These are phyloP conservation scores for Chondrosia reniformis DNA, from an alignment of 37 sponge, comb jelly and placozoan genomes.

Conservation along the genomic window DNA sequence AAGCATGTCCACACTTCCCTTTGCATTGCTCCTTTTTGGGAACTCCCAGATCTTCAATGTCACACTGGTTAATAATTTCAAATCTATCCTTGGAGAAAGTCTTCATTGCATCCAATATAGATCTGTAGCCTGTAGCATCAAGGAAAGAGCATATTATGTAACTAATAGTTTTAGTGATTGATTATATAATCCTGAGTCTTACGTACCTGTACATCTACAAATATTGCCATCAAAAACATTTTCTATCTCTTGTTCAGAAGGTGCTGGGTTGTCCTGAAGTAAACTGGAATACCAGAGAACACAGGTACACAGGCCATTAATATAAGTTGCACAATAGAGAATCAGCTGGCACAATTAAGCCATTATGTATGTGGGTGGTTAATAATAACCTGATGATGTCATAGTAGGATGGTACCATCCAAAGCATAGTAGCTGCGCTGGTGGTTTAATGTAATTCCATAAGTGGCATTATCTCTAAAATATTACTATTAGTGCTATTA, in stretches of 20 bases:
- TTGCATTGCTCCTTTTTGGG: conserved; percentile 9
- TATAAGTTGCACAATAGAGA: no score
- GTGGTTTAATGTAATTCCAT: no score
- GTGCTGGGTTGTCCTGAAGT: conserved; percentile 14
- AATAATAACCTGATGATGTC: no score
- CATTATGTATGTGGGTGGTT: no score
- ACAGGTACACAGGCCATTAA: no score
- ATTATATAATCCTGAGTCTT: background rate
- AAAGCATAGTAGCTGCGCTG: no score
- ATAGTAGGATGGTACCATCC: no score
- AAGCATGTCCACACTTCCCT: background rate
- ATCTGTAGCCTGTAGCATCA: conserved; percentile 64
- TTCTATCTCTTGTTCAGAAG: conserved; percentile 20
- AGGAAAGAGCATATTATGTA: background rate
- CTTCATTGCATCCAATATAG: conserved; percentile 85
- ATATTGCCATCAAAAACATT: conserved; percentile 50
- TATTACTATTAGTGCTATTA: no score
- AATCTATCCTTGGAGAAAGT: conserved; percentile 48
- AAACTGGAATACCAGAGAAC: no score
- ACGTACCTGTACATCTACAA: conserved; percentile 51
- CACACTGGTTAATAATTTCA: background rate
- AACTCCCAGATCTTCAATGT: conserved; percentile 19
- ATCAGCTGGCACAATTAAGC: no score
- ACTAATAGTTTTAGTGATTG: background rate
- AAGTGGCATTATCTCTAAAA: no score